phyloP scores from a whole-genome alignment of 2,797 vertebrate genomes.

The Scyliorhinus canicula region DNA sequence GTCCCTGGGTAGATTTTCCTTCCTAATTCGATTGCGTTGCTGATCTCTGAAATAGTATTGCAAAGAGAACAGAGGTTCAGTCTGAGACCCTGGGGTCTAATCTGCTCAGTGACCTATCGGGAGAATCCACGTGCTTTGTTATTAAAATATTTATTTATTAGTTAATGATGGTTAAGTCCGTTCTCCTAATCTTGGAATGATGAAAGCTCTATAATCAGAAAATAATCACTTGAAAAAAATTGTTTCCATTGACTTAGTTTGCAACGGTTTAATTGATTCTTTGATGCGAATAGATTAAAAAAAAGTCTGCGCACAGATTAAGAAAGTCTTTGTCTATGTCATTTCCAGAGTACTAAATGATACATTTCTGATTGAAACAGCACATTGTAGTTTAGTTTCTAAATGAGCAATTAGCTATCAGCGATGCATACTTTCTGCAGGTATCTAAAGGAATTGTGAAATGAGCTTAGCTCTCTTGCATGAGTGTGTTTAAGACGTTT shows the following conservation, averaged over 20 bases:
- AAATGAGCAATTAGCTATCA: background rate
- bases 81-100: background rate
- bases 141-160: background rate
- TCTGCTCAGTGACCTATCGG: background rate
- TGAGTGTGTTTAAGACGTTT: background rate
- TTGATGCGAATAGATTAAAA: background rate
- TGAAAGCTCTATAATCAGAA: background rate
- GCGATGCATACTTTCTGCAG: background rate
- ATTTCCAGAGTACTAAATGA: conserved; percentile 20
- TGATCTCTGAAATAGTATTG: background rate
- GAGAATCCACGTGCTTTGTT: background rate
- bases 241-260: background rate
- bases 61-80: background rate
- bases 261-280: background rate
- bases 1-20: background rate
- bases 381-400: background rate
- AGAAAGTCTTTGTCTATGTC: background rate
- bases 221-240: background rate
- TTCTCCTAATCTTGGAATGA: background rate
- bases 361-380: background rate
- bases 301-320: too few relatives aligned
- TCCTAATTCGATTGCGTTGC: background rate
- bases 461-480: background rate
- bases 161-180: background rate
- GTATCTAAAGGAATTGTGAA: too few relatives aligned